phyloP scores from a whole-genome alignment of 2,113 vertebrate genomes.

The Sturnira hondurensis region DNA sequence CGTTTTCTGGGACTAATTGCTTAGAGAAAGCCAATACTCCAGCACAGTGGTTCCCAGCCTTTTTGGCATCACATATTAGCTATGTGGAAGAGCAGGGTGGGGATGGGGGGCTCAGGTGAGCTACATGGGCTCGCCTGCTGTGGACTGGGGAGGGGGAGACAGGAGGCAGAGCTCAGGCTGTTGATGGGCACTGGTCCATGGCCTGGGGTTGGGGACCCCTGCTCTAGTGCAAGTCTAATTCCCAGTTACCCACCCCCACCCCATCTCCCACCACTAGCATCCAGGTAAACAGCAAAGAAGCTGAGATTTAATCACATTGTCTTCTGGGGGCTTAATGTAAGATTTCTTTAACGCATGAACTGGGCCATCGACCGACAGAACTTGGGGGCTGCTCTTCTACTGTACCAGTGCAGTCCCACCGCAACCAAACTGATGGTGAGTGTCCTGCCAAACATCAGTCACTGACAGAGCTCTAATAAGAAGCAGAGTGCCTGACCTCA shows the following conservation, averaged over 20 bases:
- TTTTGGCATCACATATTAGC: too few relatives aligned
- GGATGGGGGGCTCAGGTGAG: too few relatives aligned
- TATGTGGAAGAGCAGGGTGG: too few relatives aligned
- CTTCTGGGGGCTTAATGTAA: neutral
- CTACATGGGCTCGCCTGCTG: too few relatives aligned
- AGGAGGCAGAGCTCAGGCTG: too few relatives aligned
- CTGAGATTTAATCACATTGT: conserved; percentile 44
- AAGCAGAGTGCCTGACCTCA: neutral
- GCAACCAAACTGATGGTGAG: neutral
- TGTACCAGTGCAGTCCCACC: too few relatives aligned
- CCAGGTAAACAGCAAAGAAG: neutral
- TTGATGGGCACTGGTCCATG: too few relatives aligned
- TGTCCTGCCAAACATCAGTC: neutral
- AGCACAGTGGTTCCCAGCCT: neutral
- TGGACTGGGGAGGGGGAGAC: too few relatives aligned
- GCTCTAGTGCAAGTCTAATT: conserved; percentile 6
- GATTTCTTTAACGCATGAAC: neutral
- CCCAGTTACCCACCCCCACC: too few relatives aligned
- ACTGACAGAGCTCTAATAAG: accelerated
- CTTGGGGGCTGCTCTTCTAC: neutral
- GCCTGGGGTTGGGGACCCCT: too few relatives aligned
- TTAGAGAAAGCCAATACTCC: conserved; percentile 39
- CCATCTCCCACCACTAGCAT: neutral
- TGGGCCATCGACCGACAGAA: neutral
- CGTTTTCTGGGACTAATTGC: conserved; percentile 57